Conservation (phyloP, 2,797 vertebrate genomes). For the Syngnathus acus region DNA sequence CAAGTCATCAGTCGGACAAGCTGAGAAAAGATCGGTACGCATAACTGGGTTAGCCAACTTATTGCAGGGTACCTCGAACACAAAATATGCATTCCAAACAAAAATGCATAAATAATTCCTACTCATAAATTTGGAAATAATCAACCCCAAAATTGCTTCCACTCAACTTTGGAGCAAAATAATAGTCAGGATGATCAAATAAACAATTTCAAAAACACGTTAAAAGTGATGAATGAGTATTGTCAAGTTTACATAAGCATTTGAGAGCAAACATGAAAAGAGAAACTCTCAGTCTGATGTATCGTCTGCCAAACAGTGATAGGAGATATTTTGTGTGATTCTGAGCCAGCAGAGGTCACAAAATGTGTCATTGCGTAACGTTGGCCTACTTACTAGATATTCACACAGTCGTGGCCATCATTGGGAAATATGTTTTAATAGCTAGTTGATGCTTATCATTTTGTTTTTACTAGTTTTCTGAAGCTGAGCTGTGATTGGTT, state of each 20-base stretch:
- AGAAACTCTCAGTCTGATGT: background rate
- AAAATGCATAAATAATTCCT: background rate
- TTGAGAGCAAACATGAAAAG: background rate
- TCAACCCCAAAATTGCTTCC: too few species aligned
- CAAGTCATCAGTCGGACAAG: background rate
- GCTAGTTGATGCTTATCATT: background rate
- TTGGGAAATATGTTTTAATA: background rate
- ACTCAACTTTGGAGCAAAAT: background rate
- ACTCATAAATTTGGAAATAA: too few species aligned
- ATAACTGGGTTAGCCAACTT: too few species aligned
- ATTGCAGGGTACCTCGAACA: too few species aligned
- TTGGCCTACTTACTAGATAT: slow-evolving; percentile 3
- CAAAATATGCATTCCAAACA: too few species aligned
- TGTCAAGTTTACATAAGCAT: background rate
- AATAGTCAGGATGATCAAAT: background rate
- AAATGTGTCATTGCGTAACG: background rate
- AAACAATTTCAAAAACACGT: background rate
- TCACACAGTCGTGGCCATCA: background rate
- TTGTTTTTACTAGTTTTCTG: background rate
- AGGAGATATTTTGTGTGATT: background rate
- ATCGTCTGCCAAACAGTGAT: background rate
- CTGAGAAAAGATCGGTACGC: too few species aligned
- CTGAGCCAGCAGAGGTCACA: background rate
- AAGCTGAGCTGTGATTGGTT: too few species aligned
- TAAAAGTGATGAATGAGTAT: background rate